phyloP scores from a whole-genome alignment of 2,113 vertebrate genomes.

The Grallaria varia region DNA sequence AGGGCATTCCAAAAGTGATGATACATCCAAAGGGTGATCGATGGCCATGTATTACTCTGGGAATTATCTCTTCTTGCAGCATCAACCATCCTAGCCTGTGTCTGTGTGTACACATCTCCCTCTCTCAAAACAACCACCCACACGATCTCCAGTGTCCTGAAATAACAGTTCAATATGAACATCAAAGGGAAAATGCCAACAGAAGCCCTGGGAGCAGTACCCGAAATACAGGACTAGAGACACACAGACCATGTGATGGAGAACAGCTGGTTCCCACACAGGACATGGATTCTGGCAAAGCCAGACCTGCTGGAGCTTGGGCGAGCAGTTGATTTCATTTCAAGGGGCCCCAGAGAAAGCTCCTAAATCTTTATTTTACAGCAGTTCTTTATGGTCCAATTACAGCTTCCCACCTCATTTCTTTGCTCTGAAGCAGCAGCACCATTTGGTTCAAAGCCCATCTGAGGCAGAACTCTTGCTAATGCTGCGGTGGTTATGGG shows the following conservation, averaged over 20 bases:
- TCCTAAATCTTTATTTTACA: background rate
- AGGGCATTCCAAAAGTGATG: background rate
- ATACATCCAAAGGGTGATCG: background rate
- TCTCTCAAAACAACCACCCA: background rate
- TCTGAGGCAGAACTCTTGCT: background rate
- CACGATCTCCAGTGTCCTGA: background rate
- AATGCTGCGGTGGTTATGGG: background rate
- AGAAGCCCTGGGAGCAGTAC: background rate
- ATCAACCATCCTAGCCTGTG: background rate
- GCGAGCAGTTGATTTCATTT: background rate
- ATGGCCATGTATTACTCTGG: background rate
- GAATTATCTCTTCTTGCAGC: background rate
- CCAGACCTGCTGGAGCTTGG: background rate
- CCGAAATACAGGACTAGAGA: background rate
- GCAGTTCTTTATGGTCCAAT: background rate
- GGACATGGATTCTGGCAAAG: background rate
- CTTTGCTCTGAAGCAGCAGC: background rate
- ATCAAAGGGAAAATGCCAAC: background rate
- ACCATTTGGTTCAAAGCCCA: background rate
- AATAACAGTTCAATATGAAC: background rate
- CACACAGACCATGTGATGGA: rapidly evolving
- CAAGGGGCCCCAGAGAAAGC: background rate
- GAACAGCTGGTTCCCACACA: background rate
- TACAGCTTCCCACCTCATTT: background rate
- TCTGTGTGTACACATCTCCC: too few species aligned